Conservation (phyloP, 2,113 vertebrate species). For the Merops nubicus region DNA sequence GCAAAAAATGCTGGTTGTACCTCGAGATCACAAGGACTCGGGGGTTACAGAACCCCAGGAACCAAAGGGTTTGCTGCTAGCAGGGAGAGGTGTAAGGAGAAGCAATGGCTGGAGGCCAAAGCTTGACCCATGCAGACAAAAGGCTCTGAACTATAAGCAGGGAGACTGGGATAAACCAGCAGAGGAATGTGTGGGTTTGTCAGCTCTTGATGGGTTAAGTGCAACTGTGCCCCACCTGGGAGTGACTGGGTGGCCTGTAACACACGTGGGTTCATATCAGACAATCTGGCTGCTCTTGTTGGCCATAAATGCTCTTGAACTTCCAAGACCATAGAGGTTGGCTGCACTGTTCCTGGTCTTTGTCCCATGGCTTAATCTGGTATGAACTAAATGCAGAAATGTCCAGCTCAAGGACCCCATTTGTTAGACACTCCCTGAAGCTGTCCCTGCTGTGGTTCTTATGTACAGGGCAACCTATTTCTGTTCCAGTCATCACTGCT, state of each 20-base stretch:
- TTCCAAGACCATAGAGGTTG: background rate
- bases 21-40: too few relatives aligned
- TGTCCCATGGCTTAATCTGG: background rate
- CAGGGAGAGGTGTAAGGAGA: background rate
- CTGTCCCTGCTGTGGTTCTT: background rate
- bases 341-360: background rate
- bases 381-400: background rate
- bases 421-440: background rate
- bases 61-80: background rate
- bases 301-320: background rate
- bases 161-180: background rate
- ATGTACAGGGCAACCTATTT: background rate
- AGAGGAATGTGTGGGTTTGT: background rate
- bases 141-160: background rate
- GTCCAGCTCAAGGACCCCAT: background rate
- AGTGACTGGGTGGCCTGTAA: background rate
- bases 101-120: background rate
- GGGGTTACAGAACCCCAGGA: background rate
- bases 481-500: background rate
- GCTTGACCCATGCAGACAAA: background rate
- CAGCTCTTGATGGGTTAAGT: background rate
- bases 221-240: background rate
- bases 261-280: background rate
- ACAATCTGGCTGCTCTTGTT: background rate
- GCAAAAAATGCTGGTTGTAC: background rate